phyloP scores from a whole-genome alignment of 1,140 invertebrate genomes.

The Pomphorhynchus laevis region DNA sequence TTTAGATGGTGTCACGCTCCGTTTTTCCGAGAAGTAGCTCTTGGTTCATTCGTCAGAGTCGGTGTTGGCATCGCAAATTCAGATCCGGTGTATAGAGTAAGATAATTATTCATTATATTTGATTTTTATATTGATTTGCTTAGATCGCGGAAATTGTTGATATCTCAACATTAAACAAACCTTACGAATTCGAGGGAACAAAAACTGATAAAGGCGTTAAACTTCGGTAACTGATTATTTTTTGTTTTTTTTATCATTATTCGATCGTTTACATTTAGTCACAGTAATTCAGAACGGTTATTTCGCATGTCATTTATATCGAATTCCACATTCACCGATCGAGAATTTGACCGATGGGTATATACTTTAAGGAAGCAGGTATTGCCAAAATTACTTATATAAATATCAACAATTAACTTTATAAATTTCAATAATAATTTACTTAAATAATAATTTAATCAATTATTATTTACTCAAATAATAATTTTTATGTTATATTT shows the following conservation, averaged over 20 bases:
- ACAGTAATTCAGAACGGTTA: constrained; percentile 53
- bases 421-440: too few relatives aligned
- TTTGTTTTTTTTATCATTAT: constrained; percentile 9
- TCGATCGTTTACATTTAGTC: constrained; percentile 23
- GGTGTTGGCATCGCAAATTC: constrained; percentile 56
- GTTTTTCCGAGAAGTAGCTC: constrained; percentile 52
- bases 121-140: not conserved
- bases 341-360: constrained; percentile 65
- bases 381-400: constrained; percentile 24
- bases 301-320: constrained; percentile 86
- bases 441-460: too few relatives aligned
- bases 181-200: constrained; percentile 48
- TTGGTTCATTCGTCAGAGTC: constrained; percentile 68
- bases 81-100: constrained; percentile 46
- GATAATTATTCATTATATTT: constrained; percentile 7
- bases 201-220: constrained; percentile 52
- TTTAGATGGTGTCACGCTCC: constrained; percentile 56
- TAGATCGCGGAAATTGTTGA: constrained; percentile 54
- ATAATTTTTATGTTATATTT: too few relatives aligned
- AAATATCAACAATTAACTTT: too few relatives aligned
- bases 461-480: too few relatives aligned
- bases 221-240: constrained; percentile 22
- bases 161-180: constrained; percentile 66
- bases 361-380: constrained; percentile 38
- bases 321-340: constrained; percentile 62